Evolutionary conservation across 2,113 vertebrate genomes (phyloP).

Genomic region (Anolis sagrei): DNA sequence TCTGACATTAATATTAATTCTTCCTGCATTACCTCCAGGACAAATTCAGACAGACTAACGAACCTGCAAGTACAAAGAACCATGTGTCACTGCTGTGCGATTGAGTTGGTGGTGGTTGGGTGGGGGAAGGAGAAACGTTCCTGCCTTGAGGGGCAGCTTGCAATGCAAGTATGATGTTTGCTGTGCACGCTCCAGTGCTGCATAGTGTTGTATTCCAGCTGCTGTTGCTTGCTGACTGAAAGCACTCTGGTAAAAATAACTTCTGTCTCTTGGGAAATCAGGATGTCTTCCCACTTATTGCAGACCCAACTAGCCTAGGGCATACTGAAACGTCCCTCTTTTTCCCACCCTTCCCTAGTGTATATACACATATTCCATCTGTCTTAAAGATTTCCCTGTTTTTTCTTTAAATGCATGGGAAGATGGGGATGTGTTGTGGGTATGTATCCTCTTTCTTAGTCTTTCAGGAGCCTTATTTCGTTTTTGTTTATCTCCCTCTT

Average conservation of each 20-base stretch:
- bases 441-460: no score
- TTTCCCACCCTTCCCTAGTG: background rate
- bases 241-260: constrained; percentile 40
- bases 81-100: background rate
- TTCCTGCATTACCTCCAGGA: background rate
- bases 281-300: constrained; percentile 14
- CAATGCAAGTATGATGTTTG: background rate
- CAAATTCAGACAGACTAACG: fast-evolving
- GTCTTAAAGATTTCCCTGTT: background rate
- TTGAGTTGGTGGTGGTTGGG: background rate
- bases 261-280: constrained; percentile 28
- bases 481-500: background rate
- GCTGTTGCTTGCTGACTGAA: constrained; percentile 30
- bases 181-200: background rate
- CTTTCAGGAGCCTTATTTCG: background rate
- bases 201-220: constrained; percentile 37
- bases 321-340: background rate
- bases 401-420: background rate
- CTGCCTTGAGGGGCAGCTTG: constrained; percentile 12
- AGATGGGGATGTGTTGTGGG: background rate
- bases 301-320: constrained; percentile 10
- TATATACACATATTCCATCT: background rate
- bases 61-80: constrained; percentile 27
- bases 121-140: background rate
- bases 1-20: constrained; percentile 13